phyloP scores from a whole-genome alignment of 2,888 invertebrate species.

The Plebejus anna region DNA sequence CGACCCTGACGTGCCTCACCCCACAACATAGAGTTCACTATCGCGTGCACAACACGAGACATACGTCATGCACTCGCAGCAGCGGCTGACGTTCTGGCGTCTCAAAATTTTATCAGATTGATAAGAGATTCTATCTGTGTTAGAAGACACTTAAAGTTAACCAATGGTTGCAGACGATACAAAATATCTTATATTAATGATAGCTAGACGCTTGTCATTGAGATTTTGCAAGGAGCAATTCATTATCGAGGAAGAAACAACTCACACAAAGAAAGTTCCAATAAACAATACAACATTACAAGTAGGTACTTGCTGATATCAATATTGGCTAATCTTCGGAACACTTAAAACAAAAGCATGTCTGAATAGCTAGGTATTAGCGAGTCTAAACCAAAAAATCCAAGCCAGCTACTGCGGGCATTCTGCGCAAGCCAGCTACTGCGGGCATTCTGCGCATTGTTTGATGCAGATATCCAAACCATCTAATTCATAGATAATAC shows the following conservation, averaged over 20 bases:
- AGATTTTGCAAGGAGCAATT: too few relatives aligned
- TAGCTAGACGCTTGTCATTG: too few relatives aligned
- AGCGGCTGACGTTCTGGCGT: constrained; percentile 51
- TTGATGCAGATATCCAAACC: constrained; percentile 48
- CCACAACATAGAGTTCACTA: constrained; percentile 45
- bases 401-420: not conserved
- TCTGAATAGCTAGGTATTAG: not conserved
- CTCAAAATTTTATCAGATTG: constrained; percentile 56
- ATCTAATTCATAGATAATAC: constrained; percentile 42
- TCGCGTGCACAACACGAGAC: constrained; percentile 37
- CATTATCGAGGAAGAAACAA: too few relatives aligned
- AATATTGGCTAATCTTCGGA: not conserved
- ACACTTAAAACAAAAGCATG: not conserved
- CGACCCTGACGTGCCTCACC: constrained; percentile 52
- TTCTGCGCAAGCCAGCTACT: constrained; percentile 10
- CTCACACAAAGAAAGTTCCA: too few relatives aligned
- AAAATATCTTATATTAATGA: not conserved
- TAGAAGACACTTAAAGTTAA: not conserved
- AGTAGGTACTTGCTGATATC: too few relatives aligned
- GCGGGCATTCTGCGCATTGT: constrained; percentile 29
- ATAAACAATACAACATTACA: too few relatives aligned
- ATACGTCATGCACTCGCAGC: constrained; percentile 53
- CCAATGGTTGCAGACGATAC: not conserved
- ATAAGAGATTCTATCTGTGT: constrained; percentile 51
- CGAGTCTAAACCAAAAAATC: not conserved